Base-by-base conservation (phyloP, 2,797 vertebrate genomes). In the Sebastes itinus region DNA sequence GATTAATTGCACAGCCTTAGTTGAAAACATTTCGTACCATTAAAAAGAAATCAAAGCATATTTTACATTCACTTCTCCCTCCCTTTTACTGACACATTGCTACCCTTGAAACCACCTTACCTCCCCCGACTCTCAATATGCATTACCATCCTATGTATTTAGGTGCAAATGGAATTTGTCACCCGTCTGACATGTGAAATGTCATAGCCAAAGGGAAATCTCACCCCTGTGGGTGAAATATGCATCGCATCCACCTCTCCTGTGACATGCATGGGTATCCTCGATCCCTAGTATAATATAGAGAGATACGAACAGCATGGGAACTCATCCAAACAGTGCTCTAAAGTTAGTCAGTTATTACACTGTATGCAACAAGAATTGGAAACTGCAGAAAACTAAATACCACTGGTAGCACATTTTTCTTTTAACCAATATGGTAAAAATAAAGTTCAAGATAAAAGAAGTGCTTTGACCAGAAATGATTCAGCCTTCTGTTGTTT, bases 101-200 rank as follows among this genome's bases (percentile, higher is more conserved):
- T 30, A 62, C 38, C 27, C 58, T 62, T 78, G 22, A 66, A 75
- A 56, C 35, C 27, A n/a, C 8, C 7, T 25, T n/a, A 56, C n/a
- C 6, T 1, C 23, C 33, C 54, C 10, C 2, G 25, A 42, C 74
- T 32, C 27, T 73, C 25, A 64, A 5, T 58, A 69, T 79, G 58
- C 32, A 73, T 76, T 62, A 49, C 22, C n/a, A 52, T 74, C 60
- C 1, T 32, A n/a, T 46, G 55, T 23, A 23, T 52, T 60, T 33
- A 49, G 22, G 30, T 68, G 70, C 54, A 70, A 78, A 85, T 78
- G 16, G 38, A 25, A 85, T 74, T 67, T 49, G 56, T 77, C 63
- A 67, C 61, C 30, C 69, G 8, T 68, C 8, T 68, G 55, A 71
- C 49, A 77, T 67, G 62, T 65, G 58, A 84, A 75, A 56, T 69